Evolutionary conservation across 2,888 invertebrate genomes (phyloP), one percentile per base, ranked within the genome.

Genomic region (Harpalus rubripes): DNA sequence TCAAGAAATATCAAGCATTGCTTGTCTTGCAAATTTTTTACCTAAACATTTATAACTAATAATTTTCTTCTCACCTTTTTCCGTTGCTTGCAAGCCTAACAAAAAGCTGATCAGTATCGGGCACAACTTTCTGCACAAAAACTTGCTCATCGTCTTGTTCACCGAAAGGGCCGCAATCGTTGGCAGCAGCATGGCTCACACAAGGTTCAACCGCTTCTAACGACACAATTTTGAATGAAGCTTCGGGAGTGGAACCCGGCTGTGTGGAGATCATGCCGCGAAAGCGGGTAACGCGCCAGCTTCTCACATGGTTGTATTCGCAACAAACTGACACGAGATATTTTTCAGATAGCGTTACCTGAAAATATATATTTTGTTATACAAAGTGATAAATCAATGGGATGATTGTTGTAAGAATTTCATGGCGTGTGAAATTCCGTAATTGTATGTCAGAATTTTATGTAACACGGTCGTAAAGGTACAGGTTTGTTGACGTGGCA

Each of bases 231-330:
- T 99, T 99, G 92, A 99, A 99, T 7, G 98, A 98, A 0, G 99
- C 98, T 88, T 99, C 96, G 0, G 99, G 98, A 61, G 98, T 98
- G 7, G 98, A 98, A 4, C 99, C 99, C 0, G 99, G 99, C 91
- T 99, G 99, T 0, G 99, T 99, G 61, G 98, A 98, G 87, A 99
- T 97, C 98, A 99, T 99, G 7, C 99, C 99, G 58, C 99, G 93
- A 91, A 99, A 99, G 86, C 99, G 93, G 0, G 98, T 99, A 72
- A 99, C 97, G 22, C 96, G 95, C 99, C 99, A 99, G 81, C 98
- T 98, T 32, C 99, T 93, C 10, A 99, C 99, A 91, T 99, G 99
- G 92, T 99, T 98, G 92, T 98, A 99, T 90, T 99, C 99, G 87
- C 97, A 97, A 91, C 99, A 99, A 52, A 98, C 98, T 0, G 98